Percentiles rank a stretch among this genome's conserved stretches.
These are phyloP conservation scores for Mormyrus hasselquistii DNA, from an alignment of 2,797 vertebrate species.

Conservation along the genomic window DNA sequence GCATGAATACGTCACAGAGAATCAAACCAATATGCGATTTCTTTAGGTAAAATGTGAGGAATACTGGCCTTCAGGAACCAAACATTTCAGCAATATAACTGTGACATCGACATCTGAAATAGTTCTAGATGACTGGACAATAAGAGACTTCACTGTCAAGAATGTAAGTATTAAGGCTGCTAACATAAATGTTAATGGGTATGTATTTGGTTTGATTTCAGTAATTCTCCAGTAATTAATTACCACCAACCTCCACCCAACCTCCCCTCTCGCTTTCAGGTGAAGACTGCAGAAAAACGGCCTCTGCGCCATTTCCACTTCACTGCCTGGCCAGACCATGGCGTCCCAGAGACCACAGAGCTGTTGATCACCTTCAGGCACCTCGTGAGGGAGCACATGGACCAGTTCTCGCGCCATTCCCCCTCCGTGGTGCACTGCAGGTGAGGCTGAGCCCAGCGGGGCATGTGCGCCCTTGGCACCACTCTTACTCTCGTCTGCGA, in stretches of 20 bases:
- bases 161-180: conserved; percentile 58
- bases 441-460: conserved; percentile 47
- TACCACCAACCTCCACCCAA: not conserved
- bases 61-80: conserved; percentile 85
- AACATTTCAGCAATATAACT: conserved; percentile 87
- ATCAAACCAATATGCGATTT: not conserved
- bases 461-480: not conserved
- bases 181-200: not conserved
- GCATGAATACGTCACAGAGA: not conserved
- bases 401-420: conserved; percentile 74
- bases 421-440: conserved; percentile 89
- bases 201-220: not conserved
- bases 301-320: conserved; percentile 92
- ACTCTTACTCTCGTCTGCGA: not conserved
- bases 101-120: conserved; percentile 90
- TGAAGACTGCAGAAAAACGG: conserved; percentile 51
- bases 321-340: conserved; percentile 94
- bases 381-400: conserved; percentile 85
- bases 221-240: conserved; percentile 12
- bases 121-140: conserved; percentile 89
- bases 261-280: conserved; percentile 35
- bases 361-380: conserved; percentile 89
- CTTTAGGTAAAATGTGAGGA: conserved; percentile 91
- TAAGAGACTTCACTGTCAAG: conserved; percentile 88
- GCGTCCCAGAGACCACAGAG: conserved; percentile 87